phyloP scores from a whole-genome alignment of 2,888 invertebrate species.

The Conomelus anceps region DNA sequence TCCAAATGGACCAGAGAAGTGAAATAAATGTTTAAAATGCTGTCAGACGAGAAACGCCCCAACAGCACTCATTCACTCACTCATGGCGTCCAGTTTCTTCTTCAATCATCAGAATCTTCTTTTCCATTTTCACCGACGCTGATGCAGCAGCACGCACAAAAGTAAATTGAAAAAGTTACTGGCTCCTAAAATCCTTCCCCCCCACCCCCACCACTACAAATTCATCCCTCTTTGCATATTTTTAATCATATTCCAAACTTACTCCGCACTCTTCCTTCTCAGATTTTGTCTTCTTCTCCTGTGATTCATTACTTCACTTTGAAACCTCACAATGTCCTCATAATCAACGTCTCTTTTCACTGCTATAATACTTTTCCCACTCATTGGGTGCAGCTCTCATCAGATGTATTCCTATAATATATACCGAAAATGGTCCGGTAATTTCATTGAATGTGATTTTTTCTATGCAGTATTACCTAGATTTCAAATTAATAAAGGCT shows the following conservation, averaged over 20 bases:
- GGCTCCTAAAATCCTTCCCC: neutral
- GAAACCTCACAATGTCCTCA: neutral
- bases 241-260: neutral
- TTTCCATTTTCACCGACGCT: neutral
- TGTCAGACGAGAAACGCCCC: neutral
- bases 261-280: neutral
- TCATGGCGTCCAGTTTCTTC: neutral
- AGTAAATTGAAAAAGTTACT: conserved; percentile 5
- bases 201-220: neutral
- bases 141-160: neutral
- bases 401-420: neutral
- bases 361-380: neutral
- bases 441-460: too few species aligned
- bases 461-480: too few species aligned
- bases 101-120: conserved; percentile 2
- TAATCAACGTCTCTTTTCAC: neutral
- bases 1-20: neutral
- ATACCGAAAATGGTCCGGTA: too few species aligned
- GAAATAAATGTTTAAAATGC: neutral
- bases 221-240: neutral
- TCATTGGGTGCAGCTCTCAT: too few species aligned
- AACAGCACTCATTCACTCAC: too few species aligned
- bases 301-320: neutral
- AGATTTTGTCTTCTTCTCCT: neutral
- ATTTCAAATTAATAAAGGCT: too few species aligned